Base-by-base conservation (phyloP, 2,888 invertebrate species). In the Macrophya alboannulata region DNA sequence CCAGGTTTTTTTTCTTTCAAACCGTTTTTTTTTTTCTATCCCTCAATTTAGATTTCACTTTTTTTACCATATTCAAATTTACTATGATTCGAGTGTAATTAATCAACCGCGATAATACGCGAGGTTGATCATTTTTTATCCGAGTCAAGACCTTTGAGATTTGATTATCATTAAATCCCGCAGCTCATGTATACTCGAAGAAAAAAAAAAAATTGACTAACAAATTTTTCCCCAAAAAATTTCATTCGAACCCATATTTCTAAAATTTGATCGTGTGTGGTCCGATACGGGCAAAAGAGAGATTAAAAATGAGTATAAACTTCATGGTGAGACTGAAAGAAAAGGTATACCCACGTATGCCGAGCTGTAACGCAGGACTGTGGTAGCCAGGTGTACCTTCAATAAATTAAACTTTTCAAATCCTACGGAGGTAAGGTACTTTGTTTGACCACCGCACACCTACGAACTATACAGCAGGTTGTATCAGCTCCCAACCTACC, bases 11-110 rank as follows among this genome's bases (percentile, higher is more conserved):
- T 15, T 17, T 17, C 3, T 55, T 55, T 62, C n/a, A n/a, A n/a
- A n/a, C n/a, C n/a, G n/a, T 62, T 62, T 43, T 17, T 48, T 4
- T 10, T 15, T 59, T 62, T 17, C 62, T 62, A 81, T 81, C 81
- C 81, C 37, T n/a, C 51, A 40, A 81, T 81, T 5, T 62, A 62
- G 81, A 37, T 81, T 81, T 81, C 81, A 81, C 81, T 81, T 40
- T 62, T 31, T 62, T 74, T 45, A 31, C 3, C 9, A 55, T 79
- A 79, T 79, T 79, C 79, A 55, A 51, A 62, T 62, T 10, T 62
- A 45, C n/a, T 62, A 8, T 62, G n/a, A 74, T n/a, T 9, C 43
- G 12, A n/a, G 8, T n/a, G 21, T 21, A 77, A 81, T 81, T 37
- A 79, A 79, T 79, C 55, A 79, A 43, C 12, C 21, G 9, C 21